These are phyloP conservation scores for Sinhomidia bicolor DNA, from an alignment of 2,888 invertebrate genomes.

Conservation along the genomic window DNA sequence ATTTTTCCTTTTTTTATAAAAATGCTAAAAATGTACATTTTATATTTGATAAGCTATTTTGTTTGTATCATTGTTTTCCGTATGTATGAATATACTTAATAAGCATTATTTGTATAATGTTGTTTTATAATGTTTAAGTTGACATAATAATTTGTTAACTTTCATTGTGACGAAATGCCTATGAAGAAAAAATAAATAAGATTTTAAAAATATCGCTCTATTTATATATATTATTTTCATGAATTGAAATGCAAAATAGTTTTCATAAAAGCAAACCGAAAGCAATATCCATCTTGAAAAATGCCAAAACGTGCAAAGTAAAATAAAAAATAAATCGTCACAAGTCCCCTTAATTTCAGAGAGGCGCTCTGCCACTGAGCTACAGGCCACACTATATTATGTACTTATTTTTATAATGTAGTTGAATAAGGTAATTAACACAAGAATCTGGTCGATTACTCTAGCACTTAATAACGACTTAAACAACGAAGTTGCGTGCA, in stretches of 20 bases:
- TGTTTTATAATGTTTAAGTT: background rate
- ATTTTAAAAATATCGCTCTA: too few species aligned
- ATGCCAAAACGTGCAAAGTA: too few species aligned
- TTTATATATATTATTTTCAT: too few species aligned
- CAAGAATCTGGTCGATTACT: constrained; percentile 71
- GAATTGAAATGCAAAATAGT: background rate
- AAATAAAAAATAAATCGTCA: constrained; percentile 33
- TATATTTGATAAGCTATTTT: background rate
- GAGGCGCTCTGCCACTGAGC: constrained; percentile 76
- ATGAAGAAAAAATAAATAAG: too few species aligned
- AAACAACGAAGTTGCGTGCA: constrained; percentile 71
- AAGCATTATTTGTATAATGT: background rate
- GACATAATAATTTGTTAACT: background rate
- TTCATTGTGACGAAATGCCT: background rate
- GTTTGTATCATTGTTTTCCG: background rate
- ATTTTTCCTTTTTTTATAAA: background rate
- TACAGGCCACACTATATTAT: constrained; percentile 69
- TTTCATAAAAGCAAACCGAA: too few species aligned
- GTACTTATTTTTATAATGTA: constrained; percentile 55
- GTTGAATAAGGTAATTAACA: constrained; percentile 73
- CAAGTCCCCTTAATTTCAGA: constrained; percentile 68
- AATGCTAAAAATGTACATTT: background rate
- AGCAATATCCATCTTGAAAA: too few species aligned
- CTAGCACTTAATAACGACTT: constrained; percentile 71
- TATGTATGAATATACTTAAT: background rate